phyloP scores from a whole-genome alignment of 2,113 vertebrate species.

The Erpornis zantholeuca region DNA sequence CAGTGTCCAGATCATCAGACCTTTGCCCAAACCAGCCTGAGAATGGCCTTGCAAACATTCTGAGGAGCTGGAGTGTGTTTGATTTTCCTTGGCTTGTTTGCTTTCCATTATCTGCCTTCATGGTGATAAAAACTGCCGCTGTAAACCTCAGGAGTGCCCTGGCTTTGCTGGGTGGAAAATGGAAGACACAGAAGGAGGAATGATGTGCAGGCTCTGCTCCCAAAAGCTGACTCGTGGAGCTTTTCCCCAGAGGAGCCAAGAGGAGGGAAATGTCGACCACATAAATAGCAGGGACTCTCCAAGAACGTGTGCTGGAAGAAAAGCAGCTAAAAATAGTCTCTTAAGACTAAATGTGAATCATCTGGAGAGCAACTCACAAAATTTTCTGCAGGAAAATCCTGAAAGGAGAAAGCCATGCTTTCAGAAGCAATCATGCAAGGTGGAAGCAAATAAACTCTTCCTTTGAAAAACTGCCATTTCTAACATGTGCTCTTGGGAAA shows the following conservation, averaged over 20 bases:
- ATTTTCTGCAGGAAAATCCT: constrained; percentile 4
- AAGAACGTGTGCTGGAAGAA: constrained; percentile 16
- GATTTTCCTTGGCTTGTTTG: constrained; percentile 32
- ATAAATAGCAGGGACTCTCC: constrained; percentile 1
- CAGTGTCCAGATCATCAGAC: not conserved
- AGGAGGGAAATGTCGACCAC: not conserved
- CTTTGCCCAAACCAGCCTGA: not conserved
- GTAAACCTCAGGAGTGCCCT: not conserved
- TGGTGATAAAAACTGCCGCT: not conserved
- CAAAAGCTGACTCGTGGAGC: not conserved
- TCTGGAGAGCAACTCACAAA: not conserved
- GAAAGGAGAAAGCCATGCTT: not conserved
- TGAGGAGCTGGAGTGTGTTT: not conserved
- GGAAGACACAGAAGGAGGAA: not conserved
- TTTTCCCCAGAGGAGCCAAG: not conserved
- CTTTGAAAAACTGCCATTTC: not conserved
- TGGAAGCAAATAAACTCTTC: not conserved
- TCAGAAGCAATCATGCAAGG: not conserved
- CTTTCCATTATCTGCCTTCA: not conserved
- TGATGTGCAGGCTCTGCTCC: not conserved
- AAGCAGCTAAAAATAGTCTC: constrained; percentile 25
- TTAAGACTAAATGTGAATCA: constrained; percentile 10
- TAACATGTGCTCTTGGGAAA: not conserved
- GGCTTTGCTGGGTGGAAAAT: not conserved
- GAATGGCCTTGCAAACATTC: not conserved